Evolutionary conservation across 92 coral and sea anemone species (phyloP).

Genomic region (Phenganax marumi): DNA sequence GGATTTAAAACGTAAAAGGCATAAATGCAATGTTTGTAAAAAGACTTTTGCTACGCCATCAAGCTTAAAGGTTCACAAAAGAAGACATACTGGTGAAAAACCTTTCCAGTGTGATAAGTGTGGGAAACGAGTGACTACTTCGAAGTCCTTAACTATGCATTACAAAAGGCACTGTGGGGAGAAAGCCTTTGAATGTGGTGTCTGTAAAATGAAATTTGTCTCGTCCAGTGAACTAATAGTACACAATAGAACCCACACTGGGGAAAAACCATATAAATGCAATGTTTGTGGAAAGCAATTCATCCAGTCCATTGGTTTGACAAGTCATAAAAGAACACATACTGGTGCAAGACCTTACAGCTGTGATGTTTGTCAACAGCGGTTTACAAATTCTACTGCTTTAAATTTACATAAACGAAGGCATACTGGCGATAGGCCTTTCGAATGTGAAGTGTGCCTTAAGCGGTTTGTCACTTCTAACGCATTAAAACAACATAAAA

Average conservation of each 20-base stretch:
- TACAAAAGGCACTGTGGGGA: too few relatives aligned
- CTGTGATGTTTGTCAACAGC: constrained; percentile 42
- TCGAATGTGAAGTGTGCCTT: constrained; percentile 54
- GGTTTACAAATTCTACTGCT: constrained; percentile 45
- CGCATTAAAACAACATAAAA: constrained; percentile 32
- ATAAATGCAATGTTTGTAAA: too few relatives aligned
- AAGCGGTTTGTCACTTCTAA: constrained; percentile 38
- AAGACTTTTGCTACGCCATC: too few relatives aligned
- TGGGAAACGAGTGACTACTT: too few relatives aligned
- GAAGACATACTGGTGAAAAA: not conserved
- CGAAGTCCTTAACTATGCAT: too few relatives aligned
- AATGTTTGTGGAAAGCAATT: constrained; percentile 48
- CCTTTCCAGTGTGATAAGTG: too few relatives aligned
- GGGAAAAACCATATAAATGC: constrained; percentile 52
- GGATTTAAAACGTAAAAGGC: too few relatives aligned
- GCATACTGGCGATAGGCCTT: constrained; percentile 40
- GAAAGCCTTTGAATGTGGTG: constrained; percentile 32
- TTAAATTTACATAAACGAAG: constrained; percentile 45
- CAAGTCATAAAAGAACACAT: constrained; percentile 55
- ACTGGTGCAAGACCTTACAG: constrained; percentile 54
- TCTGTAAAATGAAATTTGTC: constrained; percentile 46
- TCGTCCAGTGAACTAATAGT: constrained; percentile 48
- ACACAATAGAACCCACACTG: constrained; percentile 55
- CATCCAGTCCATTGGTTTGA: constrained; percentile 48
- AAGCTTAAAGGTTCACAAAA: too few relatives aligned